These are phyloP conservation scores for Paelopatides confundens DNA, from an alignment of 53 echinoderm and acorn worm species.

Conservation along the genomic window DNA sequence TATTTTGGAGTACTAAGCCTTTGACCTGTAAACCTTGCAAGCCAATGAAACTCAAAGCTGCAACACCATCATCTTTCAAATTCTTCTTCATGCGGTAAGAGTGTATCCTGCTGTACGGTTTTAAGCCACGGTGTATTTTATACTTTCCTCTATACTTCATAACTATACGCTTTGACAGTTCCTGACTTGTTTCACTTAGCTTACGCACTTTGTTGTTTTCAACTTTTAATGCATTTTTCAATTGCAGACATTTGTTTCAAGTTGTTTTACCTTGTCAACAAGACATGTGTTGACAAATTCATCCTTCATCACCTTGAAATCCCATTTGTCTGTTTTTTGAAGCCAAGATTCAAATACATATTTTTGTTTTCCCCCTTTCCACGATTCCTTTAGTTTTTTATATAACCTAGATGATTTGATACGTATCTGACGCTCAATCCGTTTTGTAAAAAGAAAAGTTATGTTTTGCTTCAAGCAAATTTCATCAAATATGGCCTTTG, in stretches of 20 bases:
- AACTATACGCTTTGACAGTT: conserved; percentile 3
- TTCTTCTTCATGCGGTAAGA: background rate
- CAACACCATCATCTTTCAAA: background rate
- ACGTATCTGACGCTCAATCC: background rate
- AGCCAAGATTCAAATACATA: background rate
- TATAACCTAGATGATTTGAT: conserved; percentile 1
- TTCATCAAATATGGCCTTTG: background rate
- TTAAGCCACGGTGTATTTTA: background rate
- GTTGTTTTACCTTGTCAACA: background rate
- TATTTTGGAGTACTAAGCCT: background rate
- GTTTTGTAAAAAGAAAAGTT: background rate
- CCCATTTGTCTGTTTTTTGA: background rate
- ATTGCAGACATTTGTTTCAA: background rate
- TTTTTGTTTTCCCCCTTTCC: background rate
- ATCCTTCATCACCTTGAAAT: conserved; percentile 1
- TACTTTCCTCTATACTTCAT: background rate
- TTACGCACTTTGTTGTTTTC: background rate
- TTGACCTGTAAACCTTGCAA: background rate
- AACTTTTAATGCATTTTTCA: background rate
- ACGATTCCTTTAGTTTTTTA: background rate
- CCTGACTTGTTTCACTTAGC: background rate
- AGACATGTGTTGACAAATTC: background rate
- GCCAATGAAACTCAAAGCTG: background rate
- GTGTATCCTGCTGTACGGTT: background rate
- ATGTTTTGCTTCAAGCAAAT: conserved; percentile 13